Evolutionary conservation across 2,113 vertebrate genomes (phyloP).

Genomic region (Serinus canaria): DNA sequence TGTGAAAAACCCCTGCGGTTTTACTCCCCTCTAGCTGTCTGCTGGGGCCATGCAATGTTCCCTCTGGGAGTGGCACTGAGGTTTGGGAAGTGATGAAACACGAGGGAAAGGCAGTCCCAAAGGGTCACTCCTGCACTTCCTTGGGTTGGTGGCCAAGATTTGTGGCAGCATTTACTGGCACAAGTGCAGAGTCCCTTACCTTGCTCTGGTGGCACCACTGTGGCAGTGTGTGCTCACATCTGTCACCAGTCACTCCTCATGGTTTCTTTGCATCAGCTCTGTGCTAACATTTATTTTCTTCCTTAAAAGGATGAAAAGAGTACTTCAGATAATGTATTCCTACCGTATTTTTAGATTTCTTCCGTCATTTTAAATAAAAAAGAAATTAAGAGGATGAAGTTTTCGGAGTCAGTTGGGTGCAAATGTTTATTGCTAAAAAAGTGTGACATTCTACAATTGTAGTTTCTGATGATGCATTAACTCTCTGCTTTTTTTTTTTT

Average conservation of each 20-base stretch:
- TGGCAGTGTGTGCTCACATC: background rate
- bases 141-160: background rate
- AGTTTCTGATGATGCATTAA: background rate
- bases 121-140: background rate
- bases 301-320: background rate
- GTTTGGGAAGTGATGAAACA: background rate
- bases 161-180: background rate
- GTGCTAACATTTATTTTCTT: background rate
- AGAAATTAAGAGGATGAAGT: background rate
- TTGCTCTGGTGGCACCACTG: background rate
- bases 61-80: background rate
- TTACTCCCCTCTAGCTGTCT: background rate
- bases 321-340: background rate
- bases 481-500: background rate
- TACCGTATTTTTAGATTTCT: background rate
- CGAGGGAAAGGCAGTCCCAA: accelerated
- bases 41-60: background rate
- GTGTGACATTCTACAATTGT: background rate
- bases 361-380: background rate
- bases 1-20: background rate
- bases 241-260: background rate
- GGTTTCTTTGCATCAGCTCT: background rate
- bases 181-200: background rate
- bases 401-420: background rate
- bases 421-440: background rate